phyloP scores from a whole-genome alignment of 2,113 vertebrate species.

The Campylorhamphus procurvoides region DNA sequence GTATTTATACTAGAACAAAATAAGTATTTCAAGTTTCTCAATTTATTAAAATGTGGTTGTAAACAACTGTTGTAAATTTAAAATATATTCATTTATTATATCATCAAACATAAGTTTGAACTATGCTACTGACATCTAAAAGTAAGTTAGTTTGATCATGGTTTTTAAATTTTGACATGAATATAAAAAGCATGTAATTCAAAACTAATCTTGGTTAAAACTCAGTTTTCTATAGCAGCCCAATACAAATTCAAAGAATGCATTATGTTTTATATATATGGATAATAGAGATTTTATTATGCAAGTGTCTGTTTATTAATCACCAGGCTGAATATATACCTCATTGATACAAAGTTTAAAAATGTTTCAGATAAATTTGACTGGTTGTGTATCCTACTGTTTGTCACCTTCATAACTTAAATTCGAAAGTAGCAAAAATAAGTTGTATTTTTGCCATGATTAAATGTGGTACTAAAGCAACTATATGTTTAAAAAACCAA shows the following conservation, averaged over 20 bases:
- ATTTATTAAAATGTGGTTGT: not conserved
- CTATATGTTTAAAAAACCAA: not conserved
- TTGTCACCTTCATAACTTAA: not conserved
- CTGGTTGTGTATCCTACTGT: not conserved
- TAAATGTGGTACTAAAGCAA: slow-evolving; percentile 21
- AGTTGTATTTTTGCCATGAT: not conserved
- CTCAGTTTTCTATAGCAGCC: not conserved
- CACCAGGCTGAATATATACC: not conserved
- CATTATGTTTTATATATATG: not conserved
- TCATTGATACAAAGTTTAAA: not conserved
- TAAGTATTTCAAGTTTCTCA: not conserved
- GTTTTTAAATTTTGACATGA: not conserved
- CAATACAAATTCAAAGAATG: not conserved
- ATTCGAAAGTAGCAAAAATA: slow-evolving; percentile 11
- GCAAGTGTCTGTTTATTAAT: not conserved
- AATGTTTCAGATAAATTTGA: not conserved
- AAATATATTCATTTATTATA: not conserved
- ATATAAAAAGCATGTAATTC: not conserved
- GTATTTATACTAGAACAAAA: not conserved
- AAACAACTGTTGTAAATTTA: not conserved
- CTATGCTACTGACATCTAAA: not conserved
- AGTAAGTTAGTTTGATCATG: not conserved
- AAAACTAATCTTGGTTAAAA: slow-evolving; percentile 5
- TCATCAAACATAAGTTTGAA: not conserved
- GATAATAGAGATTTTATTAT: not conserved